Evolutionary conservation across 2,888 invertebrate genomes (phyloP).

Genomic region (Unio delphinus): DNA sequence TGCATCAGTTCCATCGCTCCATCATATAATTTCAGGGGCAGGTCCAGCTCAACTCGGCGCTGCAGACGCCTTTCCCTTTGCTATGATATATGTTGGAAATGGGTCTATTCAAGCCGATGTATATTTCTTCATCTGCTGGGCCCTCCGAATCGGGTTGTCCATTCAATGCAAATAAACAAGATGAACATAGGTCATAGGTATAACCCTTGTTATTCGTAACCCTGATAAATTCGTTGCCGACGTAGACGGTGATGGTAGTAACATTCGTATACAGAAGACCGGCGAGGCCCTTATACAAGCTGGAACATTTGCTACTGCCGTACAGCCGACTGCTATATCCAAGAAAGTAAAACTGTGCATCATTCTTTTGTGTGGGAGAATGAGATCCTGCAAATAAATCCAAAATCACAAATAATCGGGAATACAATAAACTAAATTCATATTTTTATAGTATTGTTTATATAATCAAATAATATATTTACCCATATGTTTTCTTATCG

Average conservation of each 20-base stretch:
- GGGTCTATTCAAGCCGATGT: conserved; percentile 6
- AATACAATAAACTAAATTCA: too few relatives aligned
- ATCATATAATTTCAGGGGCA: not conserved
- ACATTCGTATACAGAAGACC: not conserved
- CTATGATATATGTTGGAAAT: not conserved
- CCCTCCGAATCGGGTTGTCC: conserved; percentile 4
- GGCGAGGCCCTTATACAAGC: not conserved
- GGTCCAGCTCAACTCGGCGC: conserved; percentile 3
- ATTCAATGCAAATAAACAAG: conserved; percentile 9
- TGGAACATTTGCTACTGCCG: conserved; percentile 2
- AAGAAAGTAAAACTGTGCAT: conserved; percentile 4
- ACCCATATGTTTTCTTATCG: too few relatives aligned
- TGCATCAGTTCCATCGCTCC: too few relatives aligned
- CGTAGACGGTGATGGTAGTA: not conserved
- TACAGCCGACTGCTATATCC: not conserved
- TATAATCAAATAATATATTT: too few relatives aligned
- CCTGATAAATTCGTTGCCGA: conserved; percentile 4
- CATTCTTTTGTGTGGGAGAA: not conserved
- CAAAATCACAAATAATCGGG: too few relatives aligned
- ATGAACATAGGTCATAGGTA: not conserved
- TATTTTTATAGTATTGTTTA: too few relatives aligned
- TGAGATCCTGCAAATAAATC: conserved; percentile 2
- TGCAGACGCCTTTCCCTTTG: conserved; percentile 1
- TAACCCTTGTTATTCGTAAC: conserved; percentile 9
- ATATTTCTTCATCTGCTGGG: not conserved